These are phyloP conservation scores for Dicrostonyx torquatus DNA, from an alignment of 2,797 vertebrate genomes.

Conservation along the genomic window DNA sequence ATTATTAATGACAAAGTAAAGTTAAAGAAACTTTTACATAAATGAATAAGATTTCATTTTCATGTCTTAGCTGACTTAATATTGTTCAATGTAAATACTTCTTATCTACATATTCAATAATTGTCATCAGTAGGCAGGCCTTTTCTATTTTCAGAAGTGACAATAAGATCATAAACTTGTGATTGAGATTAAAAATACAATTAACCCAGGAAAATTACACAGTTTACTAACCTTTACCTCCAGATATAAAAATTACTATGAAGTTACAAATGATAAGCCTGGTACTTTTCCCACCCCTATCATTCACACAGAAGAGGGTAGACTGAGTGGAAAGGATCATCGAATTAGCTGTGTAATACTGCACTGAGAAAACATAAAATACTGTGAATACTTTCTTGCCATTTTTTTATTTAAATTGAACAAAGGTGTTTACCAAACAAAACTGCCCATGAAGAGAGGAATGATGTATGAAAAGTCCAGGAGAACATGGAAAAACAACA, in stretches of 20 bases:
- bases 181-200: not conserved
- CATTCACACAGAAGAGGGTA: not conserved
- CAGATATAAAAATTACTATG: not conserved
- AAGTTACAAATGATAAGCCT: not conserved
- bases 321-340: not conserved
- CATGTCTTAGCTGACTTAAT: not conserved
- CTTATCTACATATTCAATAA: not conserved
- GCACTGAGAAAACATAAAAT: not conserved
- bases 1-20: not conserved
- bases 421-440: not conserved
- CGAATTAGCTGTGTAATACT: not conserved
- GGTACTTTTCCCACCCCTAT: too few relatives aligned
- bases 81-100: not conserved
- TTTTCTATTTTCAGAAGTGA: not conserved
- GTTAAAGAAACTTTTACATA: not conserved
- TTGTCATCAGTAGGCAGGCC: not conserved
- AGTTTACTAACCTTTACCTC: not conserved
- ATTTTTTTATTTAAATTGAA: not conserved
- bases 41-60: not conserved
- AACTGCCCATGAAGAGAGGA: not conserved
- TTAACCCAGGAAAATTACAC: not conserved
- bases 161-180: not conserved
- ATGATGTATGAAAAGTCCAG: not conserved
- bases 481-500: not conserved
- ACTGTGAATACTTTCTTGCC: not conserved